Evolutionary conservation across 1,140 invertebrate genomes (phyloP).

Genomic region (Ptiloglossa arizonensis): DNA sequence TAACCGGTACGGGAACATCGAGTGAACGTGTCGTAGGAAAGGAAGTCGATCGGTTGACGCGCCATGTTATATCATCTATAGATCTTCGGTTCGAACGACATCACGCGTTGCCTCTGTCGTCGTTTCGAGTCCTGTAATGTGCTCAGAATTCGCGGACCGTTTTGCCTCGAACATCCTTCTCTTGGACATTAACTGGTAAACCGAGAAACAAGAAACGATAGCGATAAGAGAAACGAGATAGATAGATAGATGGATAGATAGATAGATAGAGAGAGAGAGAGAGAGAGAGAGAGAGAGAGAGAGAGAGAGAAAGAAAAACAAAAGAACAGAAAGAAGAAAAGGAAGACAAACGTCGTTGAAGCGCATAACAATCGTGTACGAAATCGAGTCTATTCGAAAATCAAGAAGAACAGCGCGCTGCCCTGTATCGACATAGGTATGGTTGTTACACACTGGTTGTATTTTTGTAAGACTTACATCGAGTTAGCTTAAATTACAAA

Average conservation of each 20-base stretch:
- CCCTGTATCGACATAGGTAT: conserved; percentile 46
- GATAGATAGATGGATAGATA: too few species aligned
- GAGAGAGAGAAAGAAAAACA: not conserved
- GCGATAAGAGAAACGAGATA: not conserved
- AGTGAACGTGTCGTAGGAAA: not conserved
- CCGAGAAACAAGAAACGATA: not conserved
- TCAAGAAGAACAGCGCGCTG: not conserved
- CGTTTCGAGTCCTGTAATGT: too few species aligned
- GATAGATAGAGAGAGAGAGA: too few species aligned
- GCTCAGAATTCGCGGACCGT: too few species aligned
- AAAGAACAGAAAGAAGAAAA: not conserved
- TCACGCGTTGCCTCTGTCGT: too few species aligned
- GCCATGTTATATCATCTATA: conserved; percentile 3
- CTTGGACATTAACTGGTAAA: not conserved
- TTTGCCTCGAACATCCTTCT: too few species aligned
- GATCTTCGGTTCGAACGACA: not conserved
- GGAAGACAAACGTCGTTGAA: not conserved
- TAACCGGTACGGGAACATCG: conserved; percentile 37
- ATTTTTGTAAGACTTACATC: conserved; percentile 53
- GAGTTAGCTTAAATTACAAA: conserved; percentile 69
- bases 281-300: too few species aligned
- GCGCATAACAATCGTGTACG: not conserved
- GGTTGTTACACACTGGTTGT: conserved; percentile 45
- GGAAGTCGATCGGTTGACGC: conserved; percentile 2
- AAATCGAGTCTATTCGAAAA: not conserved